Conservation (phyloP, 2,888 invertebrate genomes). For the Caenorhabditis japonica region DNA sequence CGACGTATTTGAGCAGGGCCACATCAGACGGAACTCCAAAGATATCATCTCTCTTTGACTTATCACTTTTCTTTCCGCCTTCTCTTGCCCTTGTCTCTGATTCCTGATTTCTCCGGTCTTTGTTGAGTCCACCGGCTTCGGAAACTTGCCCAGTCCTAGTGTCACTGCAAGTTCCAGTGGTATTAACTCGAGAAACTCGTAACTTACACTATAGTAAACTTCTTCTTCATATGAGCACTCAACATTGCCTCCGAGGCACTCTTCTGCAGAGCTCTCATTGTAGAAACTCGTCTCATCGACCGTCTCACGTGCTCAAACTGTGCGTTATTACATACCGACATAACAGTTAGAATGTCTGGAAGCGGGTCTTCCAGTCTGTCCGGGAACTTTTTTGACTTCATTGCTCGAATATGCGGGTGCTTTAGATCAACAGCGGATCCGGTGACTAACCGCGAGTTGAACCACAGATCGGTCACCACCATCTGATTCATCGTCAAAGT, state of each 20-base stretch:
- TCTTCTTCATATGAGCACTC: constrained; percentile 69
- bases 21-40: constrained; percentile 74
- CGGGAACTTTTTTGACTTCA: constrained; percentile 62
- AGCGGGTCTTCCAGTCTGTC: constrained; percentile 70
- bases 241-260: constrained; percentile 62
- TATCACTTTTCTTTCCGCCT: constrained; percentile 6
- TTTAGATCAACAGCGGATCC: constrained; percentile 68
- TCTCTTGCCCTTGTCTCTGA: constrained; percentile 27
- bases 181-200: background rate
- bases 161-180: constrained; percentile 55
- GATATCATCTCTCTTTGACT: constrained; percentile 53
- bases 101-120: constrained; percentile 21
- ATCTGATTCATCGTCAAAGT: constrained; percentile 97
- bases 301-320: constrained; percentile 68
- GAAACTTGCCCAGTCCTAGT: constrained; percentile 70
- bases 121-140: constrained; percentile 55
- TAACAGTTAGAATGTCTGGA: constrained; percentile 73
- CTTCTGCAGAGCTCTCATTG: constrained; percentile 71
- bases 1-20: constrained; percentile 74
- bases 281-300: constrained; percentile 63
- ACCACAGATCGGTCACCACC: constrained; percentile 79
- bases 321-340: constrained; percentile 75
- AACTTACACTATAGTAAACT: constrained; percentile 73
- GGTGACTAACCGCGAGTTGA: constrained; percentile 57
- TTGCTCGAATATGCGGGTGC: constrained; percentile 67